Evolutionary conservation across 1,140 invertebrate species (phyloP), one percentile per base, ranked within the genome.

Genomic region (Megathymus violae): DNA sequence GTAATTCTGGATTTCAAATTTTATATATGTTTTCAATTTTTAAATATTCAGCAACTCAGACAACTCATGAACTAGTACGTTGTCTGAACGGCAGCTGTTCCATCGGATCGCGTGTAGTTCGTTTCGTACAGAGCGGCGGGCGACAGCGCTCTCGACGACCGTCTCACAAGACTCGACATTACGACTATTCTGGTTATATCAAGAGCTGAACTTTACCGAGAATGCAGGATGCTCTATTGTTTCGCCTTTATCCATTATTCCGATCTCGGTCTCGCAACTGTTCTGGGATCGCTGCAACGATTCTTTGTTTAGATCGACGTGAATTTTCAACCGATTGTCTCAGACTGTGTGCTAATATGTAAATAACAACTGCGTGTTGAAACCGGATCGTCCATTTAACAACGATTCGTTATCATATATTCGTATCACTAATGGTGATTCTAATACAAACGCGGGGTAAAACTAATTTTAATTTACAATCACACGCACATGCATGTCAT

Each of bases 131-230:
- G n/a, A n/a, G n/a, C n/a, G n/a, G n/a, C n/a, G n/a, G n/a, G n/a
- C 54, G 27, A 58, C 54, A 10, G n/a, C n/a, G 16, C 44, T 14
- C 27, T 44, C 10, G 7, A 62, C 58, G 40, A 50, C 51, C 47
- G 52, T 31, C 14, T 48, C 64, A 41, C 59, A 52, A 31, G 14
- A 58, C 62, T 41, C 67, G 69, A 69, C 71, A 67, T 71, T 9
- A 31, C 27, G 27, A 31, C 1, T 71, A 73, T 61, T 65, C 48
- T 13, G 46, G 64, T 72, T 77, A 77, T 74, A 74, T 77, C 70
- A 66, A 74, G 71, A 70, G 40, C 13, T 77, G 75, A 77, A 77
- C 75, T 77, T 77, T 77, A 74, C 54, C 48, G 36, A 63, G 58
- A 69, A 66, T 54, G 67, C 47, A 19, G 22, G 48, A 41, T 54